Evolutionary conservation across 53 echinoderm and acorn worm genomes (phyloP).

Genomic region (Luidia sarsii): DNA sequence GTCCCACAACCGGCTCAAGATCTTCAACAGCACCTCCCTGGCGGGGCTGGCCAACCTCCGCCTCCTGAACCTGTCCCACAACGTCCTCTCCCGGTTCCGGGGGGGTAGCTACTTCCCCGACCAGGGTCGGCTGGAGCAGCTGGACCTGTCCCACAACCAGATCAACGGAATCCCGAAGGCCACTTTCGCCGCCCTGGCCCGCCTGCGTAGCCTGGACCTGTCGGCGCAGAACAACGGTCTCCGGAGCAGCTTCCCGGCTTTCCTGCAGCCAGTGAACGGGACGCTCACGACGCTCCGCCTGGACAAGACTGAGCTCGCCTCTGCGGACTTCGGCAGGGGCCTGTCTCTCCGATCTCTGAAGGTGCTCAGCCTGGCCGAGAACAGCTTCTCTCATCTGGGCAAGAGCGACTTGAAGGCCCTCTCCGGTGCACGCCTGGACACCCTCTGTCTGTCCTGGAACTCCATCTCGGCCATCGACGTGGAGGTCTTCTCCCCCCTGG

Average conservation of each 20-base stretch:
- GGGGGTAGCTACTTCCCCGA: slow-evolving; percentile 57
- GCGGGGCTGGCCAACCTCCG: slow-evolving; percentile 68
- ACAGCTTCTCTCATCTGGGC: slow-evolving; percentile 46
- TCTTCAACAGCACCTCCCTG: slow-evolving; percentile 55
- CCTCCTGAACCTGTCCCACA: slow-evolving; percentile 66
- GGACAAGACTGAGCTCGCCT: slow-evolving; percentile 40
- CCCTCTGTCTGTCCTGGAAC: slow-evolving; percentile 71
- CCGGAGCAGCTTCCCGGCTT: slow-evolving; percentile 20
- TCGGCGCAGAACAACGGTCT: slow-evolving; percentile 76
- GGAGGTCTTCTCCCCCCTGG: slow-evolving; percentile 42
- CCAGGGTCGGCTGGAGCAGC: slow-evolving; percentile 46
- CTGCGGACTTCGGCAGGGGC: slow-evolving; percentile 54
- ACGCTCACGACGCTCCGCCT: slow-evolving; percentile 58
- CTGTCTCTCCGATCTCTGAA: slow-evolving; percentile 49
- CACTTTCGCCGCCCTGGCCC: slow-evolving; percentile 37
- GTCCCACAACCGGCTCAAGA: slow-evolving; percentile 68
- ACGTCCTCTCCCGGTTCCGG: slow-evolving; percentile 69
- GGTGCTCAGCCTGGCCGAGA: slow-evolving; percentile 61
- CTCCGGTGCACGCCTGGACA: slow-evolving; percentile 21
- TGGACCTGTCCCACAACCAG: slow-evolving; percentile 71
- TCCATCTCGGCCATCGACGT: slow-evolving; percentile 52
- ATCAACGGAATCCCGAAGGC: slow-evolving; percentile 55
- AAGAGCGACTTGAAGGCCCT: slow-evolving; percentile 65
- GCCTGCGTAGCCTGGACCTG: slow-evolving; percentile 68
- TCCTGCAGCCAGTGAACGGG: slow-evolving; percentile 35